Evolutionary conservation across 2,113 vertebrate species (phyloP).

Genomic region (Lepisosteus oculatus): DNA sequence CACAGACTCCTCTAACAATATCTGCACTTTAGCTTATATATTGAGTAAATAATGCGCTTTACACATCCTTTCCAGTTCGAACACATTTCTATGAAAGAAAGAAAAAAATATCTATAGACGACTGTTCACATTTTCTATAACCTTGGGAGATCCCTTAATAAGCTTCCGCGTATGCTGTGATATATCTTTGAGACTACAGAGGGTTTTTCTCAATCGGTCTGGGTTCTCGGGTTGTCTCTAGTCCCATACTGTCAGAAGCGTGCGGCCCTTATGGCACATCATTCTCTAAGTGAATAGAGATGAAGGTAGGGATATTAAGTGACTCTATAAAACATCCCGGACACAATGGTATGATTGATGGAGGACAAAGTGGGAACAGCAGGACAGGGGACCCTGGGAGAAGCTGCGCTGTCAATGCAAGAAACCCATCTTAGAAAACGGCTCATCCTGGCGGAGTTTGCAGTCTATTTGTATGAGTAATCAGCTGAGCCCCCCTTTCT

Average conservation of each 20-base stretch:
- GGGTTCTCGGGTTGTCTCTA: conserved; percentile 37
- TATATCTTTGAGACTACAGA: conserved; percentile 15
- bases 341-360: conserved; percentile 99
- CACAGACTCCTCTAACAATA: background rate
- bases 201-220: conserved; percentile 36
- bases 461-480: conserved; percentile 99
- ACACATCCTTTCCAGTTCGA: background rate
- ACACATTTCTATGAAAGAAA: background rate
- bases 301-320: conserved; percentile 98
- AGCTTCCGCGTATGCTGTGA: conserved; percentile 4
- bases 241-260: conserved; percentile 72
- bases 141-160: conserved; percentile 21
- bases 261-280: conserved; percentile 84
- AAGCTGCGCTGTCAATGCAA: conserved; percentile 78
- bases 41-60: background rate
- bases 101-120: background rate
- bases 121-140: conserved; percentile 8
- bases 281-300: conserved; percentile 95
- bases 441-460: conserved; percentile 87
- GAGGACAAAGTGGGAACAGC: conserved; percentile 98
- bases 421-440: conserved; percentile 84
- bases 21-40: background rate
- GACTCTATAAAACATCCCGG: conserved; percentile 98
- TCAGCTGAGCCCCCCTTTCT: conserved; percentile 88
- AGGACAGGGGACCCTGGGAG: conserved; percentile 90